Conservation (phyloP, 2,113 vertebrate species). For the Deroptyus accipitrinus region DNA sequence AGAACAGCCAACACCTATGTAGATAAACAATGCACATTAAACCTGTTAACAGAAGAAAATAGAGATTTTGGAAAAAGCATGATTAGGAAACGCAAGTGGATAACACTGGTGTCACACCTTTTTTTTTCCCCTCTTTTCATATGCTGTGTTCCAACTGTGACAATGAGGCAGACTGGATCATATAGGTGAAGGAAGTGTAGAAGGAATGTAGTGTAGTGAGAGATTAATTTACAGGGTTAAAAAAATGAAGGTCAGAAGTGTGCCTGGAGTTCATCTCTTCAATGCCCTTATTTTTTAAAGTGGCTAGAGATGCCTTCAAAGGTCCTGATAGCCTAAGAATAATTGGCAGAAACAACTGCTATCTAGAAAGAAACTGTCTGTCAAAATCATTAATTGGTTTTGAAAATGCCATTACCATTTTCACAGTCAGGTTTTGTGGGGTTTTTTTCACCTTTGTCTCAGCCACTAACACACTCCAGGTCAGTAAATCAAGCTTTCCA, state of each 20-base stretch:
- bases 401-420: not conserved
- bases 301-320: not conserved
- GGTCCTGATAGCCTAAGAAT: not conserved
- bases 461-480: not conserved
- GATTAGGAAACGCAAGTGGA: not conserved
- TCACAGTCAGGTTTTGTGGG: not conserved
- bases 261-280: not conserved
- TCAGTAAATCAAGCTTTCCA: not conserved
- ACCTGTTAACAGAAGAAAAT: not conserved
- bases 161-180: not conserved
- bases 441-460: not conserved
- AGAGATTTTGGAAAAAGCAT: not conserved
- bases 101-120: not conserved
- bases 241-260: not conserved
- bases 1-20: accelerated
- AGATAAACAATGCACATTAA: not conserved
- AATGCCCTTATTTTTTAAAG: not conserved
- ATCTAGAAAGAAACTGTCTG: not conserved
- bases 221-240: not conserved
- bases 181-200: not conserved
- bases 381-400: not conserved
- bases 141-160: not conserved
- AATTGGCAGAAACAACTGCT: not conserved
- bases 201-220: not conserved
- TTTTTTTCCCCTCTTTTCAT: not conserved